phyloP scores from a whole-genome alignment of 2,888 invertebrate species.

The Alcis repandata region DNA sequence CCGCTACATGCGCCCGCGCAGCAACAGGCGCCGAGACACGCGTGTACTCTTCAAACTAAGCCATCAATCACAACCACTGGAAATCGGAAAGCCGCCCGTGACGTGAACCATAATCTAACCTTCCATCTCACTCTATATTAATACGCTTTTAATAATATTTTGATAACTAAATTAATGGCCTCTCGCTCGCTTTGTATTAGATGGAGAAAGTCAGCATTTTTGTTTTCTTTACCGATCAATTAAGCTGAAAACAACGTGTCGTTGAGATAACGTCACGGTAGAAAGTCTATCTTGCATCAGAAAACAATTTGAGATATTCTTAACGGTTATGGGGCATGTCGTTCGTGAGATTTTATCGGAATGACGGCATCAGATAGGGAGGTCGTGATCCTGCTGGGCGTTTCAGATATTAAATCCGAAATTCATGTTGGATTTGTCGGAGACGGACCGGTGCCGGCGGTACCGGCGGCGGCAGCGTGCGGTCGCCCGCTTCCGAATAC shows the following conservation, averaged over 20 bases:
- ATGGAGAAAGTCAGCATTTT: slow-evolving; percentile 45
- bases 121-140: slow-evolving; percentile 56
- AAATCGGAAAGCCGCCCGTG: slow-evolving; percentile 55
- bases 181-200: slow-evolving; percentile 39
- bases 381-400: slow-evolving; percentile 66
- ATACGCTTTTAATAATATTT: slow-evolving; percentile 58
- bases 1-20: slow-evolving; percentile 32
- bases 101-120: slow-evolving; percentile 54
- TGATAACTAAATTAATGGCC: slow-evolving; percentile 58
- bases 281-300: slow-evolving; percentile 44
- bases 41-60: slow-evolving; percentile 33
- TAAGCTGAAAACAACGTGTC: slow-evolving; percentile 42
- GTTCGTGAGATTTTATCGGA: slow-evolving; percentile 61
- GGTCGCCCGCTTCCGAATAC: slow-evolving; percentile 63
- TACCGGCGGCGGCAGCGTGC: too few species aligned
- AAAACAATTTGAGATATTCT: slow-evolving; percentile 56
- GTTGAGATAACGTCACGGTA: slow-evolving; percentile 40
- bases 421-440: slow-evolving; percentile 52
- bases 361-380: slow-evolving; percentile 63
- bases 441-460: slow-evolving; percentile 50
- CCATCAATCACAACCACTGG: slow-evolving; percentile 51
- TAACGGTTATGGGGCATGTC: slow-evolving; percentile 53
- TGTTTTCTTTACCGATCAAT: slow-evolving; percentile 45
- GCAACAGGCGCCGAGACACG: slow-evolving; percentile 36
- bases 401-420: slow-evolving; percentile 56